These are phyloP conservation scores for Hirudinaria manillensis DNA, from an alignment of 2,888 invertebrate species.

Conservation along the genomic window DNA sequence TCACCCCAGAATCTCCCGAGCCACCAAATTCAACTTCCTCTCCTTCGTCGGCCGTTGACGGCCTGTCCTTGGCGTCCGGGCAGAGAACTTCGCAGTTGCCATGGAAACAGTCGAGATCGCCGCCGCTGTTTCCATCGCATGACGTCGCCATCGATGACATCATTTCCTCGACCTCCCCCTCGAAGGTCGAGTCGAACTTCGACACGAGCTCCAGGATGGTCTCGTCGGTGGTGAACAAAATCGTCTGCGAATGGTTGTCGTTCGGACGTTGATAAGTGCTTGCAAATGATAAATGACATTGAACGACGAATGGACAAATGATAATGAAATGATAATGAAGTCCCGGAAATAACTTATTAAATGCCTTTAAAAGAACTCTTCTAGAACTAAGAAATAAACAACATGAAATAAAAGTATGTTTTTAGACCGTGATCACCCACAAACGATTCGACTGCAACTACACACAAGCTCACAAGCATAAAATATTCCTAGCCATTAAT, in stretches of 20 bases:
- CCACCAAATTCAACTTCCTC: constrained; percentile 1
- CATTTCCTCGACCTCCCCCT: constrained; percentile 43
- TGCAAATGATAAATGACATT: background rate
- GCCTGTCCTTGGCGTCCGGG: constrained; percentile 2
- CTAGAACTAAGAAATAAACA: no score
- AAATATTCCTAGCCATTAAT: no score
- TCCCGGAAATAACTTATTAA: no score
- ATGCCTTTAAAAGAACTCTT: no score
- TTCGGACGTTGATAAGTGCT: no score
- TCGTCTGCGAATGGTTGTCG: constrained; percentile 63
- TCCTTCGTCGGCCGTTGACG: constrained; percentile 30
- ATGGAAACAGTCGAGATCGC: background rate
- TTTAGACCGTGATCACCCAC: no score
- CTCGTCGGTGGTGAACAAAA: constrained; percentile 74
- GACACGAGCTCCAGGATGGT: constrained; percentile 64
- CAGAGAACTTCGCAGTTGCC: background rate
- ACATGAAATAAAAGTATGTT: no score
- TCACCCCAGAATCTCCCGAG: background rate
- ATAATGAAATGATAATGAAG: no score
- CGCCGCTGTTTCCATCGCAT: constrained; percentile 36
- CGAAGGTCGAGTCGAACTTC: constrained; percentile 54
- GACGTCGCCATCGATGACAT: constrained; percentile 47
- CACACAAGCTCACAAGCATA: no score
- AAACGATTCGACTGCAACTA: no score
- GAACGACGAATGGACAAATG: background rate